Percentiles rank a stretch among this genome's conserved stretches.
Evolutionary conservation across 1,140 invertebrate species (phyloP).

Genomic region (Drosophila tani): DNA sequence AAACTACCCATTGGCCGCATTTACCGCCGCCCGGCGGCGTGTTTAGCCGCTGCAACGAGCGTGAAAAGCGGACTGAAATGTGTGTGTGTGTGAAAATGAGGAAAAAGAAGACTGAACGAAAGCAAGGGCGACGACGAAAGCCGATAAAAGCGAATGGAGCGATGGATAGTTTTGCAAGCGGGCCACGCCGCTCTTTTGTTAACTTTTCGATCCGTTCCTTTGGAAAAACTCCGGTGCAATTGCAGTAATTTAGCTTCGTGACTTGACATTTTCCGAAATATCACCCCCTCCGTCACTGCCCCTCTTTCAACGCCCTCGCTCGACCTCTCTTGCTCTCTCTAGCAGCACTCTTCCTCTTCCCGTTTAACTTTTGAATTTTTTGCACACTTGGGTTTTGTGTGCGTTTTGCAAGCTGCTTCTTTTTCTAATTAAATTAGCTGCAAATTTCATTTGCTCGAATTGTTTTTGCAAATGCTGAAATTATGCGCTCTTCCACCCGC

Average conservation of each 20-base stretch:
- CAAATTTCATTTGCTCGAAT: constrained; percentile 49
- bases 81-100: constrained; percentile 66
- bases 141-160: constrained; percentile 62
- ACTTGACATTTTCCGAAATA: constrained; percentile 74
- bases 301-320: background rate
- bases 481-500: constrained; percentile 39
- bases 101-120: constrained; percentile 58
- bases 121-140: constrained; percentile 59
- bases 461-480: constrained; percentile 70
- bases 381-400: constrained; percentile 39
- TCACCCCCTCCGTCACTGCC: constrained; percentile 19
- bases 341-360: constrained; percentile 61
- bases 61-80: constrained; percentile 22
- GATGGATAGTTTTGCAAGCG: constrained; percentile 35
- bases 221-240: constrained; percentile 38
- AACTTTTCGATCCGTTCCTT: constrained; percentile 10
- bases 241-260: constrained; percentile 68
- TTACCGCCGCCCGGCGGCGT: constrained; percentile 13
- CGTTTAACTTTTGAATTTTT: constrained; percentile 34
- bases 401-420: constrained; percentile 56
- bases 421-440: constrained; percentile 81
- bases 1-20: constrained; percentile 15
- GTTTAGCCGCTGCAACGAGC: constrained; percentile 17
- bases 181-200: constrained; percentile 26
- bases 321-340: constrained; percentile 1